These are phyloP conservation scores for Hydropsyche betteni DNA, from an alignment of 2,888 invertebrate genomes.

Conservation along the genomic window DNA sequence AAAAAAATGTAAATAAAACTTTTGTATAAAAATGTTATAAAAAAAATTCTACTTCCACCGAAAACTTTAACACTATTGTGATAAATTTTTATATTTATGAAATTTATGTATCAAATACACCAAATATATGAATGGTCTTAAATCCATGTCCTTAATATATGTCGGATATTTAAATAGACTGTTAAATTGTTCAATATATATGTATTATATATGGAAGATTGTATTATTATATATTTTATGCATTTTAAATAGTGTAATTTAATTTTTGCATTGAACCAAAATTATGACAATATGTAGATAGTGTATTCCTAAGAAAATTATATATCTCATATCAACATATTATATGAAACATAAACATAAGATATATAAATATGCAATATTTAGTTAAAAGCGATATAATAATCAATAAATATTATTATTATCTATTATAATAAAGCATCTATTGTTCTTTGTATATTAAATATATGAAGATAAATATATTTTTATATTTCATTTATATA, in stretches of 20 bases:
- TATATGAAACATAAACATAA: conserved; percentile 20
- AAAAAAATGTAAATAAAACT: not conserved
- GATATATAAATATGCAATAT: conserved; percentile 29
- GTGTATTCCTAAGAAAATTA: conserved; percentile 9
- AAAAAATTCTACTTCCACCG: conserved; percentile 2
- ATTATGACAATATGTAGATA: conserved; percentile 39
- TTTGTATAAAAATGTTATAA: not conserved
- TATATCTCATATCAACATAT: not conserved
- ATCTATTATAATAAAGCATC: conserved; percentile 19
- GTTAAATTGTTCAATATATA: no score
- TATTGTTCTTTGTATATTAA: conserved; percentile 5
- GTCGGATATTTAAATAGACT: no score
- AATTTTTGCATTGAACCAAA: conserved; percentile 15
- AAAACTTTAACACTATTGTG: conserved; percentile 14
- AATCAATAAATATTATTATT: conserved; percentile 5
- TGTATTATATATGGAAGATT: no score
- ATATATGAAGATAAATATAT: conserved; percentile 25
- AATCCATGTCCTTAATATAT: not conserved
- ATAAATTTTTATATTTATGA: conserved; percentile 3
- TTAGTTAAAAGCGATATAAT: not conserved
- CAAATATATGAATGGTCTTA: conserved; percentile 13
- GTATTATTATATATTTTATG: conserved; percentile 1
- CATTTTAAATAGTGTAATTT: conserved; percentile 12
- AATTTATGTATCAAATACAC: conserved; percentile 14
- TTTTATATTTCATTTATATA: not conserved